These are phyloP conservation scores for Tetranychus truncatus DNA, from an alignment of 2,888 invertebrate genomes.

Conservation along the genomic window DNA sequence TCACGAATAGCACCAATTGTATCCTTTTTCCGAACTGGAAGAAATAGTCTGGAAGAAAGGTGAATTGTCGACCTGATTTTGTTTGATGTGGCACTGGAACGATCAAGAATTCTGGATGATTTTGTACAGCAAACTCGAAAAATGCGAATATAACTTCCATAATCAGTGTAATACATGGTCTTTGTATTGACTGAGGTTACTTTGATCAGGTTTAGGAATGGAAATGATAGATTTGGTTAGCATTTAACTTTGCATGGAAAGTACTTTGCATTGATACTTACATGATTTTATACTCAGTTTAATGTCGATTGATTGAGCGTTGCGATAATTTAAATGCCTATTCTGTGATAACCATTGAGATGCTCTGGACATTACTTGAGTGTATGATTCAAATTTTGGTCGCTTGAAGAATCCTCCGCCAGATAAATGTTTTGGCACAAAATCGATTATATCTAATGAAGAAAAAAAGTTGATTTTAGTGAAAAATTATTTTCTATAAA, in stretches of 20 bases:
- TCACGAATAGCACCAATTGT: slow-evolving; percentile 18
- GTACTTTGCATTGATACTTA: neutral
- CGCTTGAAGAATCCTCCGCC: slow-evolving; percentile 19
- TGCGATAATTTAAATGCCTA: slow-evolving; percentile 12
- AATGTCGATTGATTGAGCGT: slow-evolving; percentile 22
- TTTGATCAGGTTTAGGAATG: neutral
- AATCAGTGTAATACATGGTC: slow-evolving; percentile 19
- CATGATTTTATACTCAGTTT: slow-evolving; percentile 21
- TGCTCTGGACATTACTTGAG: slow-evolving; percentile 20
- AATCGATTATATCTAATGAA: slow-evolving; percentile 17
- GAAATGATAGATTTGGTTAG: too few relatives aligned
- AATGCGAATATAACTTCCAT: slow-evolving; percentile 20
- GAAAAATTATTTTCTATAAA: too few relatives aligned
- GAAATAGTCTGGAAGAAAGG: slow-evolving; percentile 16
- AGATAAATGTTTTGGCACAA: slow-evolving; percentile 15
- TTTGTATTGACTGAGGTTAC: slow-evolving; percentile 13
- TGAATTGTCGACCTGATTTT: neutral
- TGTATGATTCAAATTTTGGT: slow-evolving; percentile 19
- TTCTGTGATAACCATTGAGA: slow-evolving; percentile 18
- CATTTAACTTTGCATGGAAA: too few relatives aligned
- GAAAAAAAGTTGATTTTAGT: neutral
- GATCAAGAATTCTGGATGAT: slow-evolving; percentile 12
- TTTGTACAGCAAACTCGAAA: slow-evolving; percentile 13
- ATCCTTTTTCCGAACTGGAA: slow-evolving; percentile 19
- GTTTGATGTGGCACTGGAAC: slow-evolving; percentile 2